These are phyloP conservation scores for Grammomys surdaster DNA, from an alignment of 2,113 vertebrate species.

Conservation along the genomic window DNA sequence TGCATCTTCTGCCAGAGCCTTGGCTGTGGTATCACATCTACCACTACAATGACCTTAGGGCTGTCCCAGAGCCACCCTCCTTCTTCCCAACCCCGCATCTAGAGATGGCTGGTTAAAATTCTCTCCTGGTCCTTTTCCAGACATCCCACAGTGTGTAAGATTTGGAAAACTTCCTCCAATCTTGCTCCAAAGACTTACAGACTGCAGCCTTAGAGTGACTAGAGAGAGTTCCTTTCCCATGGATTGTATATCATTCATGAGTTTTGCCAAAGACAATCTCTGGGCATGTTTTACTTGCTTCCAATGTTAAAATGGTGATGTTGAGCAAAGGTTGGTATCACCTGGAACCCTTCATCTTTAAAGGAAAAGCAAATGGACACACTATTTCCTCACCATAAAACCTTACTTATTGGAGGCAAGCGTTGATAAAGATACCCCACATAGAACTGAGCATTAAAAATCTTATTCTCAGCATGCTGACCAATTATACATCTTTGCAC, in stretches of 20 bases:
- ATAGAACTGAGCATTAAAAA: background rate
- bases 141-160: background rate
- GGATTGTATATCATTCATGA: background rate
- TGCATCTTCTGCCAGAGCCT: background rate
- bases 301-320: background rate
- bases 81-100: background rate
- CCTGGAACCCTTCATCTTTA: background rate
- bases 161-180: background rate
- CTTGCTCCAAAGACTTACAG: slow-evolving; percentile 10
- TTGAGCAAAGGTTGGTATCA: background rate
- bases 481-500: background rate
- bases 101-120: background rate
- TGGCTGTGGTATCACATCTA: background rate
- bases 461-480: background rate
- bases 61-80: background rate
- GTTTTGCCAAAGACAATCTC: background rate
- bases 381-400: background rate
- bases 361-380: background rate
- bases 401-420: background rate
- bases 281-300: slow-evolving; percentile 13
- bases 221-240: background rate
- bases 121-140: background rate
- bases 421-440: background rate
- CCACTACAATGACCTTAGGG: background rate
- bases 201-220: background rate